Conservation (phyloP, 2,113 vertebrate species). For the Entelurus aequoreus region DNA sequence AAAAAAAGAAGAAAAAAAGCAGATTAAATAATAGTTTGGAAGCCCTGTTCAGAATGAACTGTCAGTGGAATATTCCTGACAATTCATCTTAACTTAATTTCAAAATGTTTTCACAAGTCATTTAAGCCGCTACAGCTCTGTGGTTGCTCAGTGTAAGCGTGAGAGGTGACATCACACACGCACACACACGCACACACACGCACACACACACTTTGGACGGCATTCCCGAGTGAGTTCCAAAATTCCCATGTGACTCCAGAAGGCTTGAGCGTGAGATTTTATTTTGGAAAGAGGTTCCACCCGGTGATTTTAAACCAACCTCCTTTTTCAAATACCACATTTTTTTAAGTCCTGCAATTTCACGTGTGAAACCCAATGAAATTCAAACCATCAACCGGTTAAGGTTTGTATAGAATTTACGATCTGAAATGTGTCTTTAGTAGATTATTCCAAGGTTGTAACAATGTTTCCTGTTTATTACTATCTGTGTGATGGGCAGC, state of each 20-base stretch:
- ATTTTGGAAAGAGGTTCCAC: constrained; percentile 23
- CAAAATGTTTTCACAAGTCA: constrained; percentile 29
- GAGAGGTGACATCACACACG: constrained; percentile 49
- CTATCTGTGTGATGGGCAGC: too few species aligned
- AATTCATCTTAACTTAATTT: constrained; percentile 24
- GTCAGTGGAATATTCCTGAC: constrained; percentile 12
- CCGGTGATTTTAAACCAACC: not conserved
- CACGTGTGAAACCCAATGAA: not conserved
- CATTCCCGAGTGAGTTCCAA: constrained; percentile 49
- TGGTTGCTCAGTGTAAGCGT: constrained; percentile 18
- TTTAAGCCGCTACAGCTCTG: constrained; percentile 21
- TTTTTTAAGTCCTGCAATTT: not conserved
- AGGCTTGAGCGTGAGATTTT: constrained; percentile 24
- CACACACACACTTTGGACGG: constrained; percentile 16
- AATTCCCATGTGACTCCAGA: constrained; percentile 38
- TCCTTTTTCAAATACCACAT: not conserved
- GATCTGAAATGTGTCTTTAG: not conserved
- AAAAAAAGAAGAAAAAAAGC: constrained; percentile 9
- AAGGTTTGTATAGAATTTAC: not conserved
- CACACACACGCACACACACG: not conserved
- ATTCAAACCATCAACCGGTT: not conserved
- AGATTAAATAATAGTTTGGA: not conserved
- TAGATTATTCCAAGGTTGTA: too few species aligned
- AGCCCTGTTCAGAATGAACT: not conserved
- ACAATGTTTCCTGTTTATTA: too few species aligned